phyloP scores from a whole-genome alignment of 2,113 vertebrate genomes.

The Benitochromis conjunctus region DNA sequence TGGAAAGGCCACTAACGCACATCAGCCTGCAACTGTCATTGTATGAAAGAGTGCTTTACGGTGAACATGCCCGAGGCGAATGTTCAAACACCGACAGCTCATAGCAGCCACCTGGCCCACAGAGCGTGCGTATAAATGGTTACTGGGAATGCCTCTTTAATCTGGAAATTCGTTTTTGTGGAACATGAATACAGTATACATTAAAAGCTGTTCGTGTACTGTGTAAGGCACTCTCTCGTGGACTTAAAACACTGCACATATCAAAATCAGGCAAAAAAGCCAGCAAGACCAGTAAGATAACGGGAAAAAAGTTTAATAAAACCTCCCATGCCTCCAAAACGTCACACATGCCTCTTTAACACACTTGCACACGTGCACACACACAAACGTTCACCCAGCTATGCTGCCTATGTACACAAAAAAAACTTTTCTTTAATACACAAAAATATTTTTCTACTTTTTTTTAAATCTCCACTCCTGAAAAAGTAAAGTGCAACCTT shows the following conservation, averaged over 20 bases:
- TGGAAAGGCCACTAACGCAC: constrained; percentile 3
- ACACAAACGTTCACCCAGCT: background rate
- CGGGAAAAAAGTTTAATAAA: constrained; percentile 16
- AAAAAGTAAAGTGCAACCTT: constrained; percentile 67
- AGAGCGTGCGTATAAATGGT: background rate
- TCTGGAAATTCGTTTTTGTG: background rate
- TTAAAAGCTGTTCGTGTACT: background rate
- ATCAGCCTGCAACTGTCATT: constrained; percentile 2
- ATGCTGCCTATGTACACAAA: background rate
- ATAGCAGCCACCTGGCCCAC: background rate
- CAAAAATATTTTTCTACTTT: constrained; percentile 7
- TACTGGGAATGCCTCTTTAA: background rate
- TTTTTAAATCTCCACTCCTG: constrained; percentile 2
- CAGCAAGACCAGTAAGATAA: constrained; percentile 9
- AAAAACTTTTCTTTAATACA: constrained; percentile 8
- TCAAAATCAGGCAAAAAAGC: constrained; percentile 6
- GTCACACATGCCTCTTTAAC: background rate
- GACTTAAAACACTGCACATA: background rate
- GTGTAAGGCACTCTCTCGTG: constrained; percentile 57
- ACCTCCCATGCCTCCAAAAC: background rate
- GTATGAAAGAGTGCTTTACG: constrained; percentile 9
- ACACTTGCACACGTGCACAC: background rate
- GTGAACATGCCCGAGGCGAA: constrained; percentile 11
- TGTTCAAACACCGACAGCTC: constrained; percentile 27
- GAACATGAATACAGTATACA: background rate